Conservation (phyloP, 2,888 invertebrate species). For the Sphaerophoria rueppellii region DNA sequence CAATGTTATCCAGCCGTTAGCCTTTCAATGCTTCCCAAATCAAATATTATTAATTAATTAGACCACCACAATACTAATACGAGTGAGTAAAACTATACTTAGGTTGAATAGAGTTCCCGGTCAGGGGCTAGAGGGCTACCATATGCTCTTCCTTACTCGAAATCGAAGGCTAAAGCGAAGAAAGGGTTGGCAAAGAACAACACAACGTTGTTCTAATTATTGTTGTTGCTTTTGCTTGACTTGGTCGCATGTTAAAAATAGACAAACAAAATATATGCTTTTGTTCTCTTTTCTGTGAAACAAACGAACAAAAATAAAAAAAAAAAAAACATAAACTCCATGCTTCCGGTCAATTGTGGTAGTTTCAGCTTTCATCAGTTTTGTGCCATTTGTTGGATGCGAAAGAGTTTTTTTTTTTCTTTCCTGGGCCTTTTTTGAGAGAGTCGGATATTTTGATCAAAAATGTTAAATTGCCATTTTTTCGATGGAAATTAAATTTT, state of each 20-base stretch:
- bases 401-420: too few relatives aligned
- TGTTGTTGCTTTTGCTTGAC: slow-evolving; percentile 15
- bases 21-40: slow-evolving; percentile 43
- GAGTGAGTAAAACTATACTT: slow-evolving; percentile 29
- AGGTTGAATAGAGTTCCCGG: slow-evolving; percentile 37
- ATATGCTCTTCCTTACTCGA: slow-evolving; percentile 14
- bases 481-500: not conserved
- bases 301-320: slow-evolving; percentile 4
- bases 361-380: slow-evolving; percentile 56
- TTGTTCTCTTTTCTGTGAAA: slow-evolving; percentile 19
- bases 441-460: not conserved
- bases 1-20: slow-evolving; percentile 59
- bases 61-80: slow-evolving; percentile 50
- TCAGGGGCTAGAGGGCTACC: slow-evolving; percentile 6
- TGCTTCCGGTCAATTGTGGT: slow-evolving; percentile 56
- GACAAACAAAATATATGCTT: slow-evolving; percentile 16
- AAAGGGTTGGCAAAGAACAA: slow-evolving; percentile 14
- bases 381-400: slow-evolving; percentile 30
- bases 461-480: not conserved
- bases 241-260: slow-evolving; percentile 44
- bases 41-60: slow-evolving; percentile 69
- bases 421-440: slow-evolving; percentile 11
- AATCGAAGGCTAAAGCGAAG: slow-evolving; percentile 4
- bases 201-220: not conserved
- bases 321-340: not conserved